Base-by-base conservation (phyloP, 2,888 invertebrate genomes). In the Druceiella hillmani region DNA sequence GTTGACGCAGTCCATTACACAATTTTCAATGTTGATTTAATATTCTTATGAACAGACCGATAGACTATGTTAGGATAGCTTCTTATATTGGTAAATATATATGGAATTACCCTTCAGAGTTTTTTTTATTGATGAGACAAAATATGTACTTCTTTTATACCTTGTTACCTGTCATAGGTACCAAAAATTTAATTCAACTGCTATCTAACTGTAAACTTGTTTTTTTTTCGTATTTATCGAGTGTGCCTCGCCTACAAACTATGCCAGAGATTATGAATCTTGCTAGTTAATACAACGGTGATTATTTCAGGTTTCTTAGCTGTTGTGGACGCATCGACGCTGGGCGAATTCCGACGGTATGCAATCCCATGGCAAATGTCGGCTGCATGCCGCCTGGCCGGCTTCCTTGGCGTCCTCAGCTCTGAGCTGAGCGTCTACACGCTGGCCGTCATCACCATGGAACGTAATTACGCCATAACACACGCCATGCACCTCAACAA, bases 281-380 rank as follows among this genome's bases (percentile, higher is more conserved):
- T 9, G 13, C 9, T 3, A 14, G 6, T n/a, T n/a, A n/a, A n/a
- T n/a, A n/a, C n/a, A n/a, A n/a, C n/a, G n/a, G n/a, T n/a, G n/a
- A n/a, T 5, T 16, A 27, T 50, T 52, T 13, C 59, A 84, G 94
- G 93, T 1, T 83, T 95, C 53, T 66, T 98, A 54, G 97, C 97
- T 1, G 88, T 97, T 27, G 91, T 95, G 34, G 98, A 98, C 64
- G 94, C 93, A 0, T 89, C 90, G 13, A 97, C 97, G 0, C 68
- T 97, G 41, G 95, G 97, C 14, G 91, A 94, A 64, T 98, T 97
- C 67, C 84, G 94, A 50, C 89, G 87, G 76, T 91, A 91, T 66
- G 97, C 97, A 10, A 93, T 98, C 47, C 86, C 88, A 1, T 98
- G 98, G 97, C 98, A 98, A 72, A 87, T 90, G 82, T 92, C 92